Evolutionary conservation across 1,140 invertebrate species (phyloP).

Genomic region (Drosophila saltans): DNA sequence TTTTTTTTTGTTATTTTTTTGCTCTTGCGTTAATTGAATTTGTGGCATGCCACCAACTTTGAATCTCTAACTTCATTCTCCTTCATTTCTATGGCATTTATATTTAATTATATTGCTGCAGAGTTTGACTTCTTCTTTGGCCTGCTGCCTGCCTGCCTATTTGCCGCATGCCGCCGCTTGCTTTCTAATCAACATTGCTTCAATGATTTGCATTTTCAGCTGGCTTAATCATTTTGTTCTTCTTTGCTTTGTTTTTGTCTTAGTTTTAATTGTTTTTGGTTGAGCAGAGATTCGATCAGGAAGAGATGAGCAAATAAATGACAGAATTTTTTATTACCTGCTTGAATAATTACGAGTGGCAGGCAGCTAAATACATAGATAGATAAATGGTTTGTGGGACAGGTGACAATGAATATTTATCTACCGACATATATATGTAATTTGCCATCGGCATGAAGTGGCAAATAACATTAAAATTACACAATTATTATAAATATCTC

Average conservation of each 20-base stretch:
- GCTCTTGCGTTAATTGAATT: slow-evolving; percentile 67
- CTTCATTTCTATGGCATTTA: slow-evolving; percentile 51
- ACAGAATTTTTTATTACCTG: slow-evolving; percentile 4
- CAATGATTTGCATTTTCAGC: slow-evolving; percentile 77
- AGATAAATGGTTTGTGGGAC: neutral
- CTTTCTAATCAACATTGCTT: slow-evolving; percentile 72
- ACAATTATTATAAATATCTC: neutral
- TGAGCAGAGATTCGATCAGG: slow-evolving; percentile 2
- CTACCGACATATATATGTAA: neutral
- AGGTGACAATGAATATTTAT: neutral
- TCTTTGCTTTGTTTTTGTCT: slow-evolving; percentile 32
- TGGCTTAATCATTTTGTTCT: slow-evolving; percentile 42
- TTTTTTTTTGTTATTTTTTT: slow-evolving; percentile 50
- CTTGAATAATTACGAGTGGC: neutral
- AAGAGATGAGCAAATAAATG: slow-evolving; percentile 9
- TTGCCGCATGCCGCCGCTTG: slow-evolving; percentile 10
- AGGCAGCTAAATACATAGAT: neutral
- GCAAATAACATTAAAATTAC: neutral
- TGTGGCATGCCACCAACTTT: slow-evolving; percentile 44
- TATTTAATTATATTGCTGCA: slow-evolving; percentile 70
- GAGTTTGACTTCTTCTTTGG: slow-evolving; percentile 31
- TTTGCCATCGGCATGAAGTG: neutral
- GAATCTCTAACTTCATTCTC: neutral
- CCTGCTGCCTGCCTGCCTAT: slow-evolving; percentile 15
- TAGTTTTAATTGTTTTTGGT: slow-evolving; percentile 52